Percentiles rank a stretch among this genome's conserved stretches.
Conservation (phyloP, 2,797 vertebrate species). For the Pyrocephalus nanus region DNA sequence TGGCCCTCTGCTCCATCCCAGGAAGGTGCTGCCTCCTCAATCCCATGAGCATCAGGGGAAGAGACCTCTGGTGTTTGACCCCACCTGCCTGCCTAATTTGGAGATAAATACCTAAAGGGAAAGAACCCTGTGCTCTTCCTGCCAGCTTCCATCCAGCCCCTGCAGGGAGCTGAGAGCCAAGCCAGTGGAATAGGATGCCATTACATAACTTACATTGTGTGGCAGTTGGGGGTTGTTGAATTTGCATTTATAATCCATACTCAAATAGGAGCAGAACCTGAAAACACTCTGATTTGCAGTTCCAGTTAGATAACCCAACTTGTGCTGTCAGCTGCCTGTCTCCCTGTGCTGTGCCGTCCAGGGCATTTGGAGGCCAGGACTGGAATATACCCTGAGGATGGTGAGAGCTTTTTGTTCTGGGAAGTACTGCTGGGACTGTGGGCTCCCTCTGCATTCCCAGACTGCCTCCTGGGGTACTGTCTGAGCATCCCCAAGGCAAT, state of each 20-base stretch:
- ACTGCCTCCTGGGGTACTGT: background rate
- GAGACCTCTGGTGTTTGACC: background rate
- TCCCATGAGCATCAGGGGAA: background rate
- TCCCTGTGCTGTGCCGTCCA: background rate
- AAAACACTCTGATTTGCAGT: background rate
- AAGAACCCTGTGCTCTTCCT: background rate
- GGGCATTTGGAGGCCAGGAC: background rate
- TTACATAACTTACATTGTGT: background rate
- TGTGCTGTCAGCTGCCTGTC: background rate
- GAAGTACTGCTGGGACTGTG: background rate
- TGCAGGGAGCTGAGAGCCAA: background rate
- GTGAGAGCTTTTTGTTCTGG: background rate
- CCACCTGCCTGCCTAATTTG: background rate
- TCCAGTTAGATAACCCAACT: background rate
- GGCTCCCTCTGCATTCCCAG: background rate
- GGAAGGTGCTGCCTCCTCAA: background rate
- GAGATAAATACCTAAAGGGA: background rate
- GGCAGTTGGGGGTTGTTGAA: background rate
- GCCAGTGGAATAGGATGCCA: background rate
- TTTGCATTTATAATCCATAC: constrained; percentile 20
- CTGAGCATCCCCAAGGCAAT: background rate
- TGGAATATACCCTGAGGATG: background rate
- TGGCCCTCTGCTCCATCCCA: background rate
- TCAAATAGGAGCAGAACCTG: background rate
- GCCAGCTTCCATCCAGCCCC: background rate